These are phyloP conservation scores for Tipula unca DNA, from an alignment of 2,888 invertebrate species.

Conservation along the genomic window DNA sequence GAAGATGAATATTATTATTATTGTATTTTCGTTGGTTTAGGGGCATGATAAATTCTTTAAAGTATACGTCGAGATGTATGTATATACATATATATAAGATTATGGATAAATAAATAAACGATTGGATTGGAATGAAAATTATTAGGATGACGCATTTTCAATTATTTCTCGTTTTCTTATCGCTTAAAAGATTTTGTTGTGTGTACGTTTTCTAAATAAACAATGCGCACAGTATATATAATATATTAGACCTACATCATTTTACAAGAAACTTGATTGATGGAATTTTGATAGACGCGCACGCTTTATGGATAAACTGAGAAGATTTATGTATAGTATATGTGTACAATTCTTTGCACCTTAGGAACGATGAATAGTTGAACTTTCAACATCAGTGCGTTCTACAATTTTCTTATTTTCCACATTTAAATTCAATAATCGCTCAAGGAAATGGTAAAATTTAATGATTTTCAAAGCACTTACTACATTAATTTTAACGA, in stretches of 20 bases:
- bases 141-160: background rate
- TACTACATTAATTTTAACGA: background rate
- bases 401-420: background rate
- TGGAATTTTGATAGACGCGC: background rate
- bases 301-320: background rate
- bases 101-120: background rate
- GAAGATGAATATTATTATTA: background rate
- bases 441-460: background rate
- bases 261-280: background rate
- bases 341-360: background rate
- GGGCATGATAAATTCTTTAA: background rate
- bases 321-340: background rate
- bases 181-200: background rate
- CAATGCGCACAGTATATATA: background rate
- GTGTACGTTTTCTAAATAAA: background rate
- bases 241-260: background rate
- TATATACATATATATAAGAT: background rate
- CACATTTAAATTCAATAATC: background rate
- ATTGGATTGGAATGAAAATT: background rate
- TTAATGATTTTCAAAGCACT: background rate
- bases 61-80: background rate
- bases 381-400: background rate
- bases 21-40: background rate
- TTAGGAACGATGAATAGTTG: background rate
- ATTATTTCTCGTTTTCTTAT: background rate